A percentile compares a stretch with the other conserved stretches of the same genome.
phyloP scores from a whole-genome alignment of 1,140 invertebrate species.

The Leptinotarsa texana region DNA sequence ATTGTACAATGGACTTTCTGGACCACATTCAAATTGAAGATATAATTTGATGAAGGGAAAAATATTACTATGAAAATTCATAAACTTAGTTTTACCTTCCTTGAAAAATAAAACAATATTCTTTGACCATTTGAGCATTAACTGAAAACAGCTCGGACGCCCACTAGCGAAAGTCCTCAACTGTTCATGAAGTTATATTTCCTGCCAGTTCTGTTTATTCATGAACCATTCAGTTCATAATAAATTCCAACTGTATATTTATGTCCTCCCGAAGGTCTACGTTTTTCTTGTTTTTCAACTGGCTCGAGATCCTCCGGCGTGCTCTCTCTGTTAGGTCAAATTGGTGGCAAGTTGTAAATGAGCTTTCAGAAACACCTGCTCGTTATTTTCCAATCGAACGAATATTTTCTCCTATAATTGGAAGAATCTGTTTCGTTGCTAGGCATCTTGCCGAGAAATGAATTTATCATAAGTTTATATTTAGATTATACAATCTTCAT shows the following conservation, averaged over 20 bases:
- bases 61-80: no score
- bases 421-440: background rate
- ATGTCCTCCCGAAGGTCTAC: constrained; percentile 1
- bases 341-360: constrained; percentile 5
- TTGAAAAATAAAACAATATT: no score
- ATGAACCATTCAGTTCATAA: background rate
- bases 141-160: no score
- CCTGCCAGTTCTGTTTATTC: no score
- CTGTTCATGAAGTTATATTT: no score
- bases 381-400: background rate
- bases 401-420: constrained; percentile 4
- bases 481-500: background rate
- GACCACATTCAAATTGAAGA: no score
- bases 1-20: no score
- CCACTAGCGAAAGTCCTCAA: no score
- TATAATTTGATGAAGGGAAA: no score
- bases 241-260: constrained; percentile 1
- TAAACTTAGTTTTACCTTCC: no score
- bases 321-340: background rate
- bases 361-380: constrained; percentile 1
- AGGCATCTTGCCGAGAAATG: background rate
- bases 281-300: background rate
- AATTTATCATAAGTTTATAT: constrained; percentile 4
- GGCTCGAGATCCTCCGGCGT: background rate
- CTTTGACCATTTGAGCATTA: no score